A percentile compares a stretch with the other conserved stretches of the same genome.
Conservation (phyloP, 2,888 invertebrate species). For the Helleia helle region DNA sequence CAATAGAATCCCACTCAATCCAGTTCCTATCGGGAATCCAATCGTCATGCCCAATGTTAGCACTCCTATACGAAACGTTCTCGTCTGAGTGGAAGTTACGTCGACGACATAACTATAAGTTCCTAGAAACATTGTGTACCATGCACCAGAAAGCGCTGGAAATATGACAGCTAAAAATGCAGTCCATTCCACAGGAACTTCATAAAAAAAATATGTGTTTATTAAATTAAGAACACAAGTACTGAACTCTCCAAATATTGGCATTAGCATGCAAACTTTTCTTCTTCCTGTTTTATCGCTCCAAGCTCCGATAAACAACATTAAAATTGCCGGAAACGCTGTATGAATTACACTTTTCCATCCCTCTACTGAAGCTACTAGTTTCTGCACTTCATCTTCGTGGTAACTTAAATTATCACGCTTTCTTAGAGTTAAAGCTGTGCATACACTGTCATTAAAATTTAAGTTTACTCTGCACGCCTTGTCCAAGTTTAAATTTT, state of each 20-base stretch:
- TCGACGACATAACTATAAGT: slow-evolving; percentile 5
- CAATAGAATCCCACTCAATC: background rate
- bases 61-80: slow-evolving; percentile 5
- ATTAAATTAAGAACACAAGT: background rate
- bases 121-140: slow-evolving; percentile 3
- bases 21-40: background rate
- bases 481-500: slow-evolving; percentile 88
- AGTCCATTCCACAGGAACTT: slow-evolving; percentile 3
- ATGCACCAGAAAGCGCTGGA: background rate
- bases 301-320: slow-evolving; percentile 75
- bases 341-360: slow-evolving; percentile 72
- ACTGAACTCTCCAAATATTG: background rate
- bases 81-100: slow-evolving; percentile 4
- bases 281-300: slow-evolving; percentile 67
- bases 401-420: slow-evolving; percentile 78
- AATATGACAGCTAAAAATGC: slow-evolving; percentile 5
- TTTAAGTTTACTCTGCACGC: slow-evolving; percentile 86
- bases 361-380: slow-evolving; percentile 68
- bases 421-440: slow-evolving; percentile 78
- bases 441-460: slow-evolving; percentile 80
- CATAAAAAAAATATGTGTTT: slow-evolving; percentile 4
- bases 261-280: slow-evolving; percentile 1
- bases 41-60: background rate
- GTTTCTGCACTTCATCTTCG: slow-evolving; percentile 75
- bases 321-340: slow-evolving; percentile 21